Conservation (phyloP, 2,113 vertebrate species). For the Notechis scutatus region DNA sequence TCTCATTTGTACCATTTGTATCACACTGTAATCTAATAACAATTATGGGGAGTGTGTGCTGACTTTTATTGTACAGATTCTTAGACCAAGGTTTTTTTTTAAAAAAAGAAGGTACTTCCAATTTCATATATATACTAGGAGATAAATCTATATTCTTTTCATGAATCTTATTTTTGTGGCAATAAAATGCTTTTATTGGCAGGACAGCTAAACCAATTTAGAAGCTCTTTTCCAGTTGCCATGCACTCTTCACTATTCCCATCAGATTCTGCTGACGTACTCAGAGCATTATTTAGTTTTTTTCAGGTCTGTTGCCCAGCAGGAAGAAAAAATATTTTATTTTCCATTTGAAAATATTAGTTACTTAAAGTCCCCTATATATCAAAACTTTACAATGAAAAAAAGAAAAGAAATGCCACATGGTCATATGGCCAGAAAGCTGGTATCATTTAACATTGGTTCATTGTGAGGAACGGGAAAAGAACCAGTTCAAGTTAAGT, state of each 20-base stretch:
- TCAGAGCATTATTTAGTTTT: background rate
- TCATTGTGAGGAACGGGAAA: background rate
- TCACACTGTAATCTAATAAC: background rate
- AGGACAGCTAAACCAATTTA: background rate
- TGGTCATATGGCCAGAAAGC: conserved; percentile 54
- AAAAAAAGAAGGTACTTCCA: background rate
- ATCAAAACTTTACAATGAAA: conserved; percentile 45
- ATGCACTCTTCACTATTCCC: background rate
- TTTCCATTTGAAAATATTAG: conserved; percentile 3
- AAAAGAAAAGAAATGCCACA: conserved; percentile 48
- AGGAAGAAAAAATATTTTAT: background rate
- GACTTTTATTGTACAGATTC: background rate
- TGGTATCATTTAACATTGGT: background rate
- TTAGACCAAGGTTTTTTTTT: background rate
- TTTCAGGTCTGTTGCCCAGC: background rate
- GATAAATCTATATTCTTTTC: background rate
- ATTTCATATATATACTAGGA: background rate
- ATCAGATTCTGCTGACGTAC: background rate
- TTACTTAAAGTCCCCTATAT: conserved; percentile 45
- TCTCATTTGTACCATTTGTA: background rate
- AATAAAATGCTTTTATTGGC: background rate
- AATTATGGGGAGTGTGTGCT: background rate
- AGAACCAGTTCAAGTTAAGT: background rate
- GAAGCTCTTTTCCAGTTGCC: background rate
- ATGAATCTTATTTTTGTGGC: background rate